Evolutionary conservation across 2,888 invertebrate genomes (phyloP).

Genomic region (Hirtodrosophila alboralis): DNA sequence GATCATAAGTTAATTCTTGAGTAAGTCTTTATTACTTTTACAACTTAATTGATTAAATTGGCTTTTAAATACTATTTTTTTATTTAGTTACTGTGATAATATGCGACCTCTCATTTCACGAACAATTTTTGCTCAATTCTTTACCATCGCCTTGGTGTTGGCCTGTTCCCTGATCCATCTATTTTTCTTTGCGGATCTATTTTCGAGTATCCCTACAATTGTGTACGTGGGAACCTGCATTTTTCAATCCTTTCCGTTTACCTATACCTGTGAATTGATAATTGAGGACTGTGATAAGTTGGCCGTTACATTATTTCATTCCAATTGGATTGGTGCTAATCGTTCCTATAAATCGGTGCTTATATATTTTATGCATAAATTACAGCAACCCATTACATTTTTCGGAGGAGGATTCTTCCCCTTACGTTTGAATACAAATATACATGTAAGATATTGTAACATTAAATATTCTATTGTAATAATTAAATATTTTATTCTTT

Average conservation of each 20-base stretch:
- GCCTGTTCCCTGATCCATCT: constrained; percentile 31
- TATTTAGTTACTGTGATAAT: constrained; percentile 29
- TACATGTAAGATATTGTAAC: constrained; percentile 10
- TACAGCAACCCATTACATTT: constrained; percentile 34
- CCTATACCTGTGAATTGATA: constrained; percentile 35
- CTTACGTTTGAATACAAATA: constrained; percentile 29
- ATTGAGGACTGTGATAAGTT: constrained; percentile 22
- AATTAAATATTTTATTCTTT: neutral
- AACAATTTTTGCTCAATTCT: constrained; percentile 33
- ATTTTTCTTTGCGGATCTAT: constrained; percentile 24
- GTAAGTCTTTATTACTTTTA: neutral
- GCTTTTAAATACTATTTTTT: neutral
- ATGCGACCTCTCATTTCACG: constrained; percentile 41
- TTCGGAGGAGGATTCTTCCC: constrained; percentile 34
- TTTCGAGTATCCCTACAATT: constrained; percentile 15
- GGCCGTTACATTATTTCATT: constrained; percentile 32
- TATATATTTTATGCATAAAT: constrained; percentile 28
- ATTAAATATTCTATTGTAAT: neutral
- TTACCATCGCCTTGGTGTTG: constrained; percentile 24
- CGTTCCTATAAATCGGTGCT: constrained; percentile 26
- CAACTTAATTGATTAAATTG: too few species aligned
- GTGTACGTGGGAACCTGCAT: constrained; percentile 19
- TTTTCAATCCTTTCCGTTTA: constrained; percentile 39
- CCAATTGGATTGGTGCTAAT: constrained; percentile 34
- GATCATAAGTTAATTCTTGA: constrained; percentile 37